Base-by-base conservation (phyloP, 2,888 invertebrate genomes). In the Stenchaetothrips biformis region DNA sequence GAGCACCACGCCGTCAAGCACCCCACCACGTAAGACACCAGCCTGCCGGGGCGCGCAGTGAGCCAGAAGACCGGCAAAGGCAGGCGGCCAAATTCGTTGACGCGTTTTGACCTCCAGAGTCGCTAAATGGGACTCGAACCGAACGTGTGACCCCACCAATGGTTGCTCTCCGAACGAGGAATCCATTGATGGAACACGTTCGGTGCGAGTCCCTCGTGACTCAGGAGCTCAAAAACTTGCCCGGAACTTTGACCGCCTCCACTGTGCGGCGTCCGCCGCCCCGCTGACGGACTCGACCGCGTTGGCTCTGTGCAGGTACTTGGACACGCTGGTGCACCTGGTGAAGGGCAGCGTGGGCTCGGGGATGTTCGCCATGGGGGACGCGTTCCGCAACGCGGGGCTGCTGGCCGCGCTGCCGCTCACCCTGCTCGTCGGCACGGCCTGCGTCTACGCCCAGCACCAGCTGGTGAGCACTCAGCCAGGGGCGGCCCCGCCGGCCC, bases 311-410 rank as follows among this genome's bases (percentile, higher is more conserved):
- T 83, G 48, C 79, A 97, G 97, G 83, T 97, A 95, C 86, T 84
- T 91, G 83, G 95, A 96, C 86, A 95, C 96, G 0, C 89, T 98
- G 87, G 93, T 96, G 88, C 97, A 98, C 87, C 89, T 98, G 81
- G 92, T 98, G 86, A 96, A 97, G 86, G 98, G 97, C 18, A 98
- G 98, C 88, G 93, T 99, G 81, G 98, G 99, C 49, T 96, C 98
- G 0, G 99, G 98, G 0, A 92, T 98, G 83, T 92, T 98, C 85
- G 98, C 98, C 1, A 94, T 99, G 92, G 98, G 98, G 9, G 93
- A 95, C 86, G 98, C 97, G 0, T 95, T 97, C 86, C 94, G 92
- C 86, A 95, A 98, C 87, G 95, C 97, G 27, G 99, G 99, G 9
- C 88, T 99, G 1, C 85, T 95, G 82, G 91, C 96, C 81, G 95